A percentile compares a stretch with the other conserved stretches of the same genome.
Conservation (phyloP, 2,113 vertebrate species). For the Petroica traversi region DNA sequence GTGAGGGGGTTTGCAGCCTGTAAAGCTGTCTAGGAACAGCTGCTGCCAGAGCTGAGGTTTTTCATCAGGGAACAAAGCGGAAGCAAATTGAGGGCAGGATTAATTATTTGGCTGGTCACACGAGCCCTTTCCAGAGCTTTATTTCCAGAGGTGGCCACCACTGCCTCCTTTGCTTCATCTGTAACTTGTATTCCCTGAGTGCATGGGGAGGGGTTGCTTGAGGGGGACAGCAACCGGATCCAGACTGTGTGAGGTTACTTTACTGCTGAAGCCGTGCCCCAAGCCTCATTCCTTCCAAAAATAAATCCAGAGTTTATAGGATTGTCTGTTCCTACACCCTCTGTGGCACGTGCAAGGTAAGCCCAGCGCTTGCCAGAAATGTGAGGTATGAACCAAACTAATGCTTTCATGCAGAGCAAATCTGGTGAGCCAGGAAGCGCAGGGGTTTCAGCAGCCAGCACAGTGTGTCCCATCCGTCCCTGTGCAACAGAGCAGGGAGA, state of each 20-base stretch:
- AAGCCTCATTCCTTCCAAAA: neutral
- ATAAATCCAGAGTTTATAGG: neutral
- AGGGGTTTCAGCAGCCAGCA: neutral
- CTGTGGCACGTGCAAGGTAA: neutral
- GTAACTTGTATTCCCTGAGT: neutral
- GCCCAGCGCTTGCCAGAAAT: neutral
- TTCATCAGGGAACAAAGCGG: neutral
- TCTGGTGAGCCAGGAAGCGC: neutral
- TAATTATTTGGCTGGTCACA: neutral
- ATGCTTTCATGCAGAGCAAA: accelerated
- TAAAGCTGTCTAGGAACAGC: neutral
- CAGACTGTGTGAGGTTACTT: neutral
- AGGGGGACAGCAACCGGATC: neutral
- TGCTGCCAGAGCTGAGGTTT: neutral
- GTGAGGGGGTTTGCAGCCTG: neutral
- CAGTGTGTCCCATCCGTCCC: accelerated
- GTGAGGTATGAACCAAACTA: neutral
- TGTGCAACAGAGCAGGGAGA: neutral
- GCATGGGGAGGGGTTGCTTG: neutral
- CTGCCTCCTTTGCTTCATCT: neutral
- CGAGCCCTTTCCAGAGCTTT: neutral
- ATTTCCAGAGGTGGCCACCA: neutral
- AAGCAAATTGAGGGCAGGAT: neutral
- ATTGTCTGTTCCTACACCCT: neutral
- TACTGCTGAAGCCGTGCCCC: neutral